Percentiles rank a stretch among this genome's conserved stretches.
Conservation (phyloP, 2,113 vertebrate species). For the Psilopsiagon aymara region DNA sequence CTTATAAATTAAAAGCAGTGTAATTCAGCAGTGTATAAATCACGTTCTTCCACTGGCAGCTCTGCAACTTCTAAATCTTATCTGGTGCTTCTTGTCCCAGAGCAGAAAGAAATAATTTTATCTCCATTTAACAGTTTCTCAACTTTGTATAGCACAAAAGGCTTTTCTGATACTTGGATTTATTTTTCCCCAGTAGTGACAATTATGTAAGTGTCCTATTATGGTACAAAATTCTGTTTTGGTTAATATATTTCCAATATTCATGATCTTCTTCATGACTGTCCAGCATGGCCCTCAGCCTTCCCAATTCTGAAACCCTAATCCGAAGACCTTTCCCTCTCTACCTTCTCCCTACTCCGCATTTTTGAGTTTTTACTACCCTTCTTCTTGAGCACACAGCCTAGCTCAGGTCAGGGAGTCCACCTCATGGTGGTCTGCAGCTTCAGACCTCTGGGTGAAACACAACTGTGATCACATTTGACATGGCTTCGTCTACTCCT, state of each 20-base stretch:
- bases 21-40: neutral
- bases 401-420: neutral
- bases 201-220: neutral
- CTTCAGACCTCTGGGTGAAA: neutral
- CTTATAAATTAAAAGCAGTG: neutral
- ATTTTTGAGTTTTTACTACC: constrained; percentile 17
- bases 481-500: neutral
- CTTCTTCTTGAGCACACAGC: neutral
- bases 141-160: neutral
- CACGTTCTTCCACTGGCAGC: neutral
- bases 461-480: constrained; percentile 22
- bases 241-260: constrained; percentile 34
- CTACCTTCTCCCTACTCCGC: neutral
- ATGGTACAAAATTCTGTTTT: constrained; percentile 21
- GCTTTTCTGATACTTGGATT: constrained; percentile 8
- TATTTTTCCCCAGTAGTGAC: neutral
- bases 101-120: neutral
- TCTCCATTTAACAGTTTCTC: neutral
- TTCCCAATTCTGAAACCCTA: neutral
- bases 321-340: neutral
- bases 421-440: neutral
- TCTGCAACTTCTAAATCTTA: neutral
- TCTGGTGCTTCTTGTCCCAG: neutral
- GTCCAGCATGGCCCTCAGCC: neutral
- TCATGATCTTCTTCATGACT: neutral